These are phyloP conservation scores for Acrossocheilus wenchowensis DNA, from an alignment of 2,797 vertebrate genomes.

Conservation along the genomic window DNA sequence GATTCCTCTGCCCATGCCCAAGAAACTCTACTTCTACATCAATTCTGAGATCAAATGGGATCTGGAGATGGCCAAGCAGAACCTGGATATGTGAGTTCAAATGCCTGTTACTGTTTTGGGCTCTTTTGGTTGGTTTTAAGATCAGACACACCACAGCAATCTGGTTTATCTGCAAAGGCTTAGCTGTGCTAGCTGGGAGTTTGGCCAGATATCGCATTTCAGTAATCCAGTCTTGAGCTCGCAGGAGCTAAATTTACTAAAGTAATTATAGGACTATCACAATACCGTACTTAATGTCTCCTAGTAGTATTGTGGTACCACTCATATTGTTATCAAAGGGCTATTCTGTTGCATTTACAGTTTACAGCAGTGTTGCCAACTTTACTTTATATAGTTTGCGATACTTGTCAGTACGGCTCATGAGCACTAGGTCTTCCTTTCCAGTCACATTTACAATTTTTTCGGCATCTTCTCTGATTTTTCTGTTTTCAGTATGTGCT, in stretches of 20 bases:
- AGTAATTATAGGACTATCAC: no score
- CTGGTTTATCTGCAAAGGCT: neutral
- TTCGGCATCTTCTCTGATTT: neutral
- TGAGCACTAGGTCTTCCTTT: no score
- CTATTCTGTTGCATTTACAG: no score
- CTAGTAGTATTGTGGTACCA: no score
- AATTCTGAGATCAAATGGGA: conserved; percentile 83
- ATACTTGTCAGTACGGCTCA: no score
- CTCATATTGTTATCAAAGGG: no score
- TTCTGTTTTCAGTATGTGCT: neutral
- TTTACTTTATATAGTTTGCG: no score
- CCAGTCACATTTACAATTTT: no score
- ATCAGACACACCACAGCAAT: neutral
- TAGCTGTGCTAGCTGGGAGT: neutral
- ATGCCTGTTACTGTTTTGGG: neutral
- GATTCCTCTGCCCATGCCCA: conserved; percentile 81
- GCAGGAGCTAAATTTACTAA: neutral
- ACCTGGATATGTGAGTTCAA: conserved; percentile 83
- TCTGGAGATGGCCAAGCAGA: conserved; percentile 85
- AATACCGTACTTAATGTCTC: no score
- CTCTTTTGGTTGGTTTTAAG: neutral
- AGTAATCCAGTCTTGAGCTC: neutral
- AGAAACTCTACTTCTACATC: conserved; percentile 88
- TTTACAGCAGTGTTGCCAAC: no score
- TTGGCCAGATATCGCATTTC: neutral